Base-by-base conservation (phyloP, 2,113 vertebrate species). In the Cynoglossus semilaevis region DNA sequence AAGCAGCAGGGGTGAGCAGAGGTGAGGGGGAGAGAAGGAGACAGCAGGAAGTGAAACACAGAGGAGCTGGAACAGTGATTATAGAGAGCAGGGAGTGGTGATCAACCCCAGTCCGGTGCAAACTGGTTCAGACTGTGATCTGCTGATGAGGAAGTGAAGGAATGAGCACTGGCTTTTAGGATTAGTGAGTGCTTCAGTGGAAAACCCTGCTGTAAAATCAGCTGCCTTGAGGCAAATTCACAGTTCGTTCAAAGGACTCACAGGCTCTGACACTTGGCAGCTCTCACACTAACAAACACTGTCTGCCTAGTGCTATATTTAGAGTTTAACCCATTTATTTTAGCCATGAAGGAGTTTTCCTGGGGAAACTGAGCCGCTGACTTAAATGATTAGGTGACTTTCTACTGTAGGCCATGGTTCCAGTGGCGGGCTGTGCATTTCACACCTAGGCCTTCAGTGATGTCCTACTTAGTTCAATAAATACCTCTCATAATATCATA, bases 81-180 rank as follows among this genome's bases (percentile, higher is more conserved):
- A 29, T n/a, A n/a, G n/a, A n/a, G n/a, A n/a, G n/a, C 55, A 63
- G 81, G 81, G 84, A 82, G 72, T 66, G 79, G 77, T 64, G 18
- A 59, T 22, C 48, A n/a, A 60, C 69, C 15, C 16, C 18, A 64
- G 59, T 85, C 86, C 81, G 70, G 86, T 1, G 43, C 70, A 82
- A 67, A 91, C 88, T 42, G 74, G 83, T 87, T 88, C 58, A 57
- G 57, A 63, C 81, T 46, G 6, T 58, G 36, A 15, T 47, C 74
- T 72, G 59, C 22, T 18, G 45, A 80, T 64, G 79, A 80, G 81
- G 76, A 84, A 87, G 66, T 63, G 48, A 82, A 29, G 22, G 72
- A 63, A 43, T 75, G 63, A 70, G 59, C 58, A 48, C 58, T 38
- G 55, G 58, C 40, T 74, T 29, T 29, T 43, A 60, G 74, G 68